A percentile compares a stretch with the other conserved stretches of the same genome.
phyloP scores from a whole-genome alignment of 2,113 vertebrate genomes.

The Malaclemys terrapin region DNA sequence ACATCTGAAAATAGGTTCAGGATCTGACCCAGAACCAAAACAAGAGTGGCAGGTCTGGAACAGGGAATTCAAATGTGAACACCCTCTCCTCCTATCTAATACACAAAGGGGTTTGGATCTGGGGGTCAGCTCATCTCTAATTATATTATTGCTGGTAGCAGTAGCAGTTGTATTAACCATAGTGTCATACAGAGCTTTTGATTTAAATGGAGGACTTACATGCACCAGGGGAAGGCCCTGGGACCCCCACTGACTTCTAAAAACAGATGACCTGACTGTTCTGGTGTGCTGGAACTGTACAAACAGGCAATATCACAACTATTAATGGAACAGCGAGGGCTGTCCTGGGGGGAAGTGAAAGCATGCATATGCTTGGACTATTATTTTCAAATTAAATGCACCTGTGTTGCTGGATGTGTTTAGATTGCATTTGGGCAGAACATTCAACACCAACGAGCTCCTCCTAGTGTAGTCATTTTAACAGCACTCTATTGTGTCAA shows the following conservation, averaged over 20 bases:
- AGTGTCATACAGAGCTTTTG: background rate
- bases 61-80: too few relatives aligned
- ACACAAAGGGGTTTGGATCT: background rate
- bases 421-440: background rate
- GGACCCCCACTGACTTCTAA: background rate
- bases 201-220: background rate
- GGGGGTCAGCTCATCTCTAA: too few relatives aligned
- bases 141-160: background rate
- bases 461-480: background rate
- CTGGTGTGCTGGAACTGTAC: background rate
- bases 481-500: constrained; percentile 9
- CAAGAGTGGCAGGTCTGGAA: too few relatives aligned
- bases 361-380: background rate
- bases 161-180: background rate
- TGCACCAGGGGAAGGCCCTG: background rate
- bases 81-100: too few relatives aligned
- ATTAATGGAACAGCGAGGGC: background rate
- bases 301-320: background rate
- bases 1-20: too few relatives aligned
- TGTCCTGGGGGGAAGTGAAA: background rate
- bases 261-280: background rate
- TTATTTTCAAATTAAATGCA: background rate
- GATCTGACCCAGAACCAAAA: too few relatives aligned
- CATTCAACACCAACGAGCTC: background rate
- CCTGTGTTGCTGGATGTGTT: background rate